Percentiles rank a stretch among this genome's conserved stretches.
phyloP scores from a whole-genome alignment of 1,140 invertebrate species.

The Nasonia vitripennis region DNA sequence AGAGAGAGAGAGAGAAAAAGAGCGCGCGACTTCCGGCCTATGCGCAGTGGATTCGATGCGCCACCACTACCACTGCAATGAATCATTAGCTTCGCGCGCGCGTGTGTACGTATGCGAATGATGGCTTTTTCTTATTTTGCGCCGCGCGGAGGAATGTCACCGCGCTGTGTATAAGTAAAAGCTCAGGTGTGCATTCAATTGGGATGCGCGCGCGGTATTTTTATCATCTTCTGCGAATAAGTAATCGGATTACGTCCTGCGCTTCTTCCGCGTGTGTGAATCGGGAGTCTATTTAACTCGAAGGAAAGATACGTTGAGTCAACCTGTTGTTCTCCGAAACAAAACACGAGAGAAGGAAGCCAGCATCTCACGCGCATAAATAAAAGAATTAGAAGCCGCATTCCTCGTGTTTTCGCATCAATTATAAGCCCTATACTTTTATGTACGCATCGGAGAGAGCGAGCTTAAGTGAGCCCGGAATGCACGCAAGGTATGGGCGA shows the following conservation, averaged over 20 bases:
- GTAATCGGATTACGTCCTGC: background rate
- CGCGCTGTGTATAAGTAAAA: too few species aligned
- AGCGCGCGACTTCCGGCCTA: background rate
- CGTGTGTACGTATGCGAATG: background rate
- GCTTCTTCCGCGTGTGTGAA: too few species aligned
- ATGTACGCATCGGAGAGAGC: too few species aligned
- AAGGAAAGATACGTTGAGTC: background rate
- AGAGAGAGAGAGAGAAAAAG: background rate
- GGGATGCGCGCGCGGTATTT: background rate
- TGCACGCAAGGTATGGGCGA: conserved; percentile 19
- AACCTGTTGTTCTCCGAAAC: too few species aligned
- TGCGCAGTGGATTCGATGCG: background rate
- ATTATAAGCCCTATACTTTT: background rate
- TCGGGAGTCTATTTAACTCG: too few species aligned
- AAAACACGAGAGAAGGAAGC: too few species aligned
- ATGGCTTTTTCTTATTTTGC: too few species aligned
- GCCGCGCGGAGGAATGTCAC: too few species aligned
- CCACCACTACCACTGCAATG: background rate
- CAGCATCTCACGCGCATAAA: background rate
- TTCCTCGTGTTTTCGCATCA: conserved; percentile 18
- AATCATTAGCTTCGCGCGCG: background rate
- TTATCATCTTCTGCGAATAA: background rate
- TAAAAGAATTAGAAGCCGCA: background rate
- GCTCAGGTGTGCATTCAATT: background rate
- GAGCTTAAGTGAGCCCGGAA: conserved; percentile 32